These are phyloP conservation scores for Metacarcinus magister DNA, from an alignment of 2,888 invertebrate genomes.

Conservation along the genomic window DNA sequence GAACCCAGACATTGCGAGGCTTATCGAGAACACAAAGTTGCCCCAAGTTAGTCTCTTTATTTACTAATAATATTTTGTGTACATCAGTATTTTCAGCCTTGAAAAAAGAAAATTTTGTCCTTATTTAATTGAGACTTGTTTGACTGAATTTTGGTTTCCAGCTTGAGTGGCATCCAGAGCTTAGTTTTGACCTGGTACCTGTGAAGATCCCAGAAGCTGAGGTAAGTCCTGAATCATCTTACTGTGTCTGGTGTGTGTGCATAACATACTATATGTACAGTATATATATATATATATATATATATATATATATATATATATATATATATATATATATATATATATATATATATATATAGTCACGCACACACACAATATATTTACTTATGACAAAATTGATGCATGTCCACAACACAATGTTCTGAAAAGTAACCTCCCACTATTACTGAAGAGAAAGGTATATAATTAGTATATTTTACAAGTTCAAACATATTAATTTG, in stretches of 20 bases:
- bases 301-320: no score
- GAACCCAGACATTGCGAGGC: background rate
- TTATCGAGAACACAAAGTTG: slow-evolving; percentile 1
- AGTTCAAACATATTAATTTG: no score
- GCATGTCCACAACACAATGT: no score
- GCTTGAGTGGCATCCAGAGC: background rate
- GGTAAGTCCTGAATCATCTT: background rate
- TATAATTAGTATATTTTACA: no score
- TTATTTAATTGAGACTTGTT: background rate
- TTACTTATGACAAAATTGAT: no score
- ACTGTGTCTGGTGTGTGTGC: background rate
- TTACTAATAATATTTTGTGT: background rate
- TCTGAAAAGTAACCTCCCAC: no score
- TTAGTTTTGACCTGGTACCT: background rate
- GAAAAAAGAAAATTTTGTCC: no score
- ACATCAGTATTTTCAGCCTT: background rate
- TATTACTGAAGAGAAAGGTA: no score
- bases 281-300: no score
- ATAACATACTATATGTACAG: background rate
- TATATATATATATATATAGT: no score
- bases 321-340: no score
- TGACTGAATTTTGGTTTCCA: background rate
- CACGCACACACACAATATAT: no score
- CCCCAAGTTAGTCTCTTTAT: slow-evolving; percentile 40
- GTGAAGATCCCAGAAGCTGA: background rate